Evolutionary conservation across 2,888 invertebrate species (phyloP), one percentile per base, ranked within the genome.

Genomic region (Apodemia mormo): DNA sequence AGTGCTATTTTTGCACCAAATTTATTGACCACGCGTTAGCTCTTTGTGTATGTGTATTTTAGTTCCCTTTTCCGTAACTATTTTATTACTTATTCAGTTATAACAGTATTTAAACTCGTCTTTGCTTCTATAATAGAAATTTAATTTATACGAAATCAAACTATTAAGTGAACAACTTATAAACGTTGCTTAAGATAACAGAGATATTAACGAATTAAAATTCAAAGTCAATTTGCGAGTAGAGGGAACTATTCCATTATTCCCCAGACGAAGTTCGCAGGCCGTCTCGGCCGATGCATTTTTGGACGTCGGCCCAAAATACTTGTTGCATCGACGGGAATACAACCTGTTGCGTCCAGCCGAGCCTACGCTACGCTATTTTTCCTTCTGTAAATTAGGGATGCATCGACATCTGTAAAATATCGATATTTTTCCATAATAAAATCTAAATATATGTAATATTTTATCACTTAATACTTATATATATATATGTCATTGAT

Each of bases 261-360:
- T 68, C 75, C 58, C 58, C 58, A 58, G 58, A 58, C 79, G 77
- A 85, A 89, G 83, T 88, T 89, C 78, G 80, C 81, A 83, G 78
- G 84, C 74, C 58, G 58, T 68, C 61, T 61, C 45, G 78, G 82
- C 84, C 89, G 89, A 86, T 93, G 92, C 92, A 92, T 92, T 93
- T 93, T 93, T 93, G 92, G 92, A 92, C 86, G 86, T 82, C 89
- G 86, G 92, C 92, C 92, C 92, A 91, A 58, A 58, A 58, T 86
- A 92, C 92, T 90, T 92, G 92, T 92, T 92, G 92, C 92, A 87
- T 82, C 85, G 81, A 82, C 85, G 81, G 89, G 87, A 77, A 76
- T 74, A 79, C 79, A 79, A 92, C 92, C 91, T 92, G 92, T 93
- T 92, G 92, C 89, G 76, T 76, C 29, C 8, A 66, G 71, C 77